Evolutionary conservation across 2,888 invertebrate genomes (phyloP).

Genomic region (Iselma pallidipennis): DNA sequence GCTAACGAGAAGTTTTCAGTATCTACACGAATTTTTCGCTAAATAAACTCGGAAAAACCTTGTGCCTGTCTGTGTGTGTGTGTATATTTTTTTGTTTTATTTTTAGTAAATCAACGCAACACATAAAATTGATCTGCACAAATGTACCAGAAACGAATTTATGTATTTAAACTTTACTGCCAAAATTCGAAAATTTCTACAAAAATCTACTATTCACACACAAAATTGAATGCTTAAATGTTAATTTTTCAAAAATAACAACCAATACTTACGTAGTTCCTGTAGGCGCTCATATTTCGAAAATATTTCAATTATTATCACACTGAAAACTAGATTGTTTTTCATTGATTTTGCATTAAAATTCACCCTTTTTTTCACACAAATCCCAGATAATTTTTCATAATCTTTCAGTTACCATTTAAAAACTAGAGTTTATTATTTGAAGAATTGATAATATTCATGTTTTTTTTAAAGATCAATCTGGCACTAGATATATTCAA

Average conservation of each 20-base stretch:
- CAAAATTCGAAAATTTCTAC: too few relatives aligned
- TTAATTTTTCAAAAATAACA: neutral
- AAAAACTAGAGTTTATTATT: neutral
- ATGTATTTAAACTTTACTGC: neutral
- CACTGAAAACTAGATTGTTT: neutral
- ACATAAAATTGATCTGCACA: neutral
- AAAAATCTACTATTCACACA: too few relatives aligned
- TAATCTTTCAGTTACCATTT: neutral
- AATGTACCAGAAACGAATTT: neutral
- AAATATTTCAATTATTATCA: constrained; percentile 14
- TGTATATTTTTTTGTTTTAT: neutral
- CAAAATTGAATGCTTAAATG: too few relatives aligned
- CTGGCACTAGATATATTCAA: constrained; percentile 31
- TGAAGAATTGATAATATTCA: neutral
- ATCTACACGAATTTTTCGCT: too few relatives aligned
- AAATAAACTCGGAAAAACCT: too few relatives aligned
- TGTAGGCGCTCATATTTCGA: constrained; percentile 41
- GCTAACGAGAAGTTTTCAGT: too few relatives aligned
- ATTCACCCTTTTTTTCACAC: constrained; percentile 1
- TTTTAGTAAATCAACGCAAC: neutral
- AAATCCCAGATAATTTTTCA: neutral
- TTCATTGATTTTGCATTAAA: neutral
- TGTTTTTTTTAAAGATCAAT: constrained; percentile 6
- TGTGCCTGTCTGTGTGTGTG: too few relatives aligned
- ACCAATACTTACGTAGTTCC: constrained; percentile 41